Evolutionary conservation across 2,113 vertebrate species (phyloP).

Genomic region (Sapajus apella): DNA sequence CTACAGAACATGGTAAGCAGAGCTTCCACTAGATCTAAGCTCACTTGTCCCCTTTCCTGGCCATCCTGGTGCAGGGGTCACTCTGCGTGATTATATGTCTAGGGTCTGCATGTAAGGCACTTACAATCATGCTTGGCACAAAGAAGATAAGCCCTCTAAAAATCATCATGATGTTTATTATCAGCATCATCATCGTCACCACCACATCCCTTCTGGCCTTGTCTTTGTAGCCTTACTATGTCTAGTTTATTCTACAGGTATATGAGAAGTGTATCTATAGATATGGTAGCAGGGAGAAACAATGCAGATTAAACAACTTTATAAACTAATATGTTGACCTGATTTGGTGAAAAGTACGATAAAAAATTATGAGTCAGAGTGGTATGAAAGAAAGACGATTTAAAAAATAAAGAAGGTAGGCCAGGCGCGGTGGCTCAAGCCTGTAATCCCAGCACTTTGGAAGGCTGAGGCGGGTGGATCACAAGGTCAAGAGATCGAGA

Average conservation of each 20-base stretch:
- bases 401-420: neutral
- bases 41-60: neutral
- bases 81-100: accelerated
- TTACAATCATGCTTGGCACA: neutral
- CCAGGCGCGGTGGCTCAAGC: too few species aligned
- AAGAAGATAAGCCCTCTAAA: neutral
- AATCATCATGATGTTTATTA: neutral
- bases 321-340: neutral
- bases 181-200: neutral
- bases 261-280: neutral
- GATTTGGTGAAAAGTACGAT: neutral
- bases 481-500: too few species aligned
- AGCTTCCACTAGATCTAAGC: neutral
- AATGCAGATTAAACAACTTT: neutral
- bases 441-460: too few species aligned
- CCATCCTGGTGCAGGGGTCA: neutral
- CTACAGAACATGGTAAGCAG: neutral
- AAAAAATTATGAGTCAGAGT: neutral
- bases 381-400: neutral
- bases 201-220: neutral
- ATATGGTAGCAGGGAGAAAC: neutral
- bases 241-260: neutral
- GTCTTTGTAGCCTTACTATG: neutral
- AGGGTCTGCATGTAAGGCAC: neutral
- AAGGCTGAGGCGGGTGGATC: too few species aligned